Percentiles rank a stretch among this genome's conserved stretches.
These are phyloP conservation scores for Candidula unifasciata DNA, from an alignment of 2,888 invertebrate genomes.

Conservation along the genomic window DNA sequence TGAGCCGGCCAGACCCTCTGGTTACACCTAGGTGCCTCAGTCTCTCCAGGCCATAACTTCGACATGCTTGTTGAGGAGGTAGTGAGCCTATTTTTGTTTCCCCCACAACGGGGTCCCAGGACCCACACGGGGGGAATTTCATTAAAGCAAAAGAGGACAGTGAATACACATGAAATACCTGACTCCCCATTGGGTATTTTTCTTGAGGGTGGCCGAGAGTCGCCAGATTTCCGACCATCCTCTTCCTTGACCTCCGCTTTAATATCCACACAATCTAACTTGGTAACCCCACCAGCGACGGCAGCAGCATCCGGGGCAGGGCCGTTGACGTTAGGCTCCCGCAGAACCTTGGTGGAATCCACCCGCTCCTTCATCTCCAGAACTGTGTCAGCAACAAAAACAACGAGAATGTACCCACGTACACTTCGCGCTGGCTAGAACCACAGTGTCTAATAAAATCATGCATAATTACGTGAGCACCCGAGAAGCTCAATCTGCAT, in stretches of 20 bases:
- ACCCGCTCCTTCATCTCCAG: slow-evolving; percentile 44
- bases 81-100: too few species aligned
- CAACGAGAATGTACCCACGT: background rate
- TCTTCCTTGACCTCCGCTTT: slow-evolving; percentile 71
- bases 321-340: slow-evolving; percentile 27
- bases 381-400: background rate
- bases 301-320: slow-evolving; percentile 11
- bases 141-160: too few species aligned
- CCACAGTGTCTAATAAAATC: slow-evolving; percentile 23
- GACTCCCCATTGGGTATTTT: slow-evolving; percentile 44
- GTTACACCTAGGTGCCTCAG: too few species aligned
- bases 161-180: background rate
- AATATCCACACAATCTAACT: slow-evolving; percentile 56
- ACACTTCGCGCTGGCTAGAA: slow-evolving; percentile 26
- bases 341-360: slow-evolving; percentile 42
- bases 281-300: slow-evolving; percentile 10
- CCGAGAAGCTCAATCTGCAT: background rate
- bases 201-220: slow-evolving; percentile 36
- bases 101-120: too few species aligned
- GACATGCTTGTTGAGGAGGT: too few species aligned
- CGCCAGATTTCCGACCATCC: slow-evolving; percentile 23
- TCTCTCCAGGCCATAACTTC: too few species aligned
- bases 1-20: too few species aligned
- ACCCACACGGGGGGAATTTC: too few species aligned
- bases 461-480: background rate